These are phyloP conservation scores for Betta splendens DNA, from an alignment of 2,797 vertebrate species.

Conservation along the genomic window DNA sequence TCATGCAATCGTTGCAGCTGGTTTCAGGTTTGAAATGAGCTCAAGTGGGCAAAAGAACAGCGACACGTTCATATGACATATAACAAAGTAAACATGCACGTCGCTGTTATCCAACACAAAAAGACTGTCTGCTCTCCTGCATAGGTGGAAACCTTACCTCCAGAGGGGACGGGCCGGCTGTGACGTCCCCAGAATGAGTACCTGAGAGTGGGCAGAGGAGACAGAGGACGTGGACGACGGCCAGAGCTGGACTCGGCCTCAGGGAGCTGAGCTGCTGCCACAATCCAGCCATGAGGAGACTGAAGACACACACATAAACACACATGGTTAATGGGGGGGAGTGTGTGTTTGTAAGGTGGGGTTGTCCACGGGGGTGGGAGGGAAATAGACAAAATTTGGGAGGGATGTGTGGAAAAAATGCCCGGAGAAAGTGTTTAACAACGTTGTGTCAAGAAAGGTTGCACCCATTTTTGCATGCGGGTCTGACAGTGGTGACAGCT, in stretches of 20 bases:
- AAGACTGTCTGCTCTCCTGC: not conserved
- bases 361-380: slow-evolving; percentile 63
- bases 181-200: slow-evolving; percentile 51
- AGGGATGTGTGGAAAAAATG: slow-evolving; percentile 31
- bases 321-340: slow-evolving; percentile 38
- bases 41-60: not conserved
- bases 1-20: not conserved
- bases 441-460: slow-evolving; percentile 30
- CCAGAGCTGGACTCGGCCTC: slow-evolving; percentile 44
- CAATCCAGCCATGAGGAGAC: slow-evolving; percentile 74
- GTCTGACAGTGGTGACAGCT: slow-evolving; percentile 32
- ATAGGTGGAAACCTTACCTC: slow-evolving; percentile 67
- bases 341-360: slow-evolving; percentile 55
- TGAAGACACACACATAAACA: slow-evolving; percentile 45
- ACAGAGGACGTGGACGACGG: slow-evolving; percentile 56
- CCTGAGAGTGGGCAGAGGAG: slow-evolving; percentile 55
- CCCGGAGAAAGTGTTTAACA: slow-evolving; percentile 36
- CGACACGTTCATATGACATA: not conserved
- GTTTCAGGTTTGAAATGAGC: not conserved
- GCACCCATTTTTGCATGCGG: slow-evolving; percentile 28
- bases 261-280: slow-evolving; percentile 63
- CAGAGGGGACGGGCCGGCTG: slow-evolving; percentile 19
- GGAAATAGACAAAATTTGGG: slow-evolving; percentile 41
- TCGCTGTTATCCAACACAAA: not conserved
- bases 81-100: slow-evolving; percentile 8